These are phyloP conservation scores for Tiliacea citrago DNA, from an alignment of 2,888 invertebrate species.

Conservation along the genomic window DNA sequence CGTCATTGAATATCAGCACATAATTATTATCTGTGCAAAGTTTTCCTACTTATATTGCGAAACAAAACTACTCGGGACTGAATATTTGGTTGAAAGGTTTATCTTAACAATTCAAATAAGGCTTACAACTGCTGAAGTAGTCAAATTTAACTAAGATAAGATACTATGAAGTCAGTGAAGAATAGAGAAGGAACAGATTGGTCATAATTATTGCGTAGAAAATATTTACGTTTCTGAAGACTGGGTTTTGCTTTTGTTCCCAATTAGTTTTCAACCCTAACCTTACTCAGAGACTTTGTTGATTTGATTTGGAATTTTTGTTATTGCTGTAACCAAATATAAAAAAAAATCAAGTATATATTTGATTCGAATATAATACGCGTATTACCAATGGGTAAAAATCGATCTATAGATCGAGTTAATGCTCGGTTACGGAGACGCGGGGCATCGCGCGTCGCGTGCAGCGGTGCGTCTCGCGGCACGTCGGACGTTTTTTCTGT, in stretches of 20 bases:
- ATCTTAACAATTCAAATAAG: constrained; percentile 40
- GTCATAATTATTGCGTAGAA: constrained; percentile 8
- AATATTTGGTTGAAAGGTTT: constrained; percentile 16
- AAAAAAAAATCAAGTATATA: background rate
- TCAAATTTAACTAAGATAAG: constrained; percentile 57
- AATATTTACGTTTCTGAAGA: background rate
- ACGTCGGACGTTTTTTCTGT: too few relatives aligned
- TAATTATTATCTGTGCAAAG: constrained; percentile 3
- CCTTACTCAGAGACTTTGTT: background rate
- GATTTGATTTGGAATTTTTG: background rate
- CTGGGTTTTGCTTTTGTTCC: background rate
- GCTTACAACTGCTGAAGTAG: constrained; percentile 15
- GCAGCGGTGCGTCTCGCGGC: too few relatives aligned
- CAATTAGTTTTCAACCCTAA: background rate
- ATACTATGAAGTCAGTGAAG: background rate
- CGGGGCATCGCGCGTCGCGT: too few relatives aligned
- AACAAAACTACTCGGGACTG: background rate
- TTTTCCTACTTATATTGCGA: background rate
- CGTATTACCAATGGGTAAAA: too few relatives aligned
- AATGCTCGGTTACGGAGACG: too few relatives aligned
- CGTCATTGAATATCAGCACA: background rate
- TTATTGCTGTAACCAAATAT: background rate
- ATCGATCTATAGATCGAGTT: background rate
- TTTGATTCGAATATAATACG: background rate
- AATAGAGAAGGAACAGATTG: constrained; percentile 18